A percentile compares a stretch with the other conserved stretches of the same genome.
These are phyloP conservation scores for Sphyrna mokarran DNA, from an alignment of 2,113 vertebrate species.

Conservation along the genomic window DNA sequence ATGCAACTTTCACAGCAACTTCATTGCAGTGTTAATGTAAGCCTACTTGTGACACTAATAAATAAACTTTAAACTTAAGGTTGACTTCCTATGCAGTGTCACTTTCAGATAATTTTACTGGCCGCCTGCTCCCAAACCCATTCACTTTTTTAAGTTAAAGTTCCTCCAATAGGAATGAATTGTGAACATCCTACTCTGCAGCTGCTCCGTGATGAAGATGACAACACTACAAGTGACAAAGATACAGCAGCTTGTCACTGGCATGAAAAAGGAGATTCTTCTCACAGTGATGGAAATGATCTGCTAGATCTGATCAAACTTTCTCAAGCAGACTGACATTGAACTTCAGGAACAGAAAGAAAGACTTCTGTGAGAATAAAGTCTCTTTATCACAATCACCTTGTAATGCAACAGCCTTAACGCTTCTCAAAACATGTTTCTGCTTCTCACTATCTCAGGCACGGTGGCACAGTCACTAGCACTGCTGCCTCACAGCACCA, in stretches of 20 bases:
- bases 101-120: too few species aligned
- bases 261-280: not conserved
- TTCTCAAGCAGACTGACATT: conserved; percentile 2
- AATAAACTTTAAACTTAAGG: too few species aligned
- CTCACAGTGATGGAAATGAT: conserved; percentile 20
- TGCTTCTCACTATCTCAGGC: not conserved
- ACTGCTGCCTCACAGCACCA: too few species aligned
- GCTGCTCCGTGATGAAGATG: not conserved
- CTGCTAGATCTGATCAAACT: not conserved
- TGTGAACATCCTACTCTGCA: not conserved
- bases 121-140: too few species aligned
- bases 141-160: too few species aligned
- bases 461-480: too few species aligned
- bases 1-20: too few species aligned
- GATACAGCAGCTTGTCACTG: not conserved
- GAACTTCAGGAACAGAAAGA: not conserved
- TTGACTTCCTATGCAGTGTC: too few species aligned
- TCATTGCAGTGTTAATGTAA: too few species aligned
- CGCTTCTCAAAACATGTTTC: not conserved
- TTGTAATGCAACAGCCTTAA: not conserved
- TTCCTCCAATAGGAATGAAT: not conserved
- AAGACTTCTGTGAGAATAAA: not conserved
- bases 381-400: not conserved
- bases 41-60: too few species aligned
- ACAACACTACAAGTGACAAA: conserved; percentile 1